Conservation (phyloP, 2,113 vertebrate species). For the Oophaga pumilio region DNA sequence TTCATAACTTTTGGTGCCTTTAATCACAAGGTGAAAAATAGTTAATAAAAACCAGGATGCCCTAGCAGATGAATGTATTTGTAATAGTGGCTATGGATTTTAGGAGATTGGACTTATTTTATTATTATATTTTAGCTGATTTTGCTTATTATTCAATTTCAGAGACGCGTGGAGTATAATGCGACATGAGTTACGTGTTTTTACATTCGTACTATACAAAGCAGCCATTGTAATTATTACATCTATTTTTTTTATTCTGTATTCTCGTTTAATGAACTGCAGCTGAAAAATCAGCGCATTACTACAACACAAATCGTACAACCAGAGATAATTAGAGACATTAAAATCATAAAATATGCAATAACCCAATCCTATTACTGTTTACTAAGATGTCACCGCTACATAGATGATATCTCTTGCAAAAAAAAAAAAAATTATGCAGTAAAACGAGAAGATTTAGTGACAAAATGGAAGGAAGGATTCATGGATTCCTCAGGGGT, state of each 20-base stretch:
- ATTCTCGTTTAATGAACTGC: constrained; percentile 28
- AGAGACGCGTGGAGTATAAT: not conserved
- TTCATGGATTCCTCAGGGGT: not conserved
- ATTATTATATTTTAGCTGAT: not conserved
- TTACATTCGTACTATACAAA: not conserved
- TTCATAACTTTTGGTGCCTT: not conserved
- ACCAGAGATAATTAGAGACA: constrained; percentile 46
- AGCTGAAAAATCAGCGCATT: constrained; percentile 15
- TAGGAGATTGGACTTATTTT: not conserved
- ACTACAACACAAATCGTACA: constrained; percentile 43
- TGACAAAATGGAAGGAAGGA: not conserved
- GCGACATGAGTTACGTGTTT: not conserved
- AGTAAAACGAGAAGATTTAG: not conserved
- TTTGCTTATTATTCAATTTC: not conserved
- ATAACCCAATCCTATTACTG: not conserved
- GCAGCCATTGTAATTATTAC: constrained; percentile 8
- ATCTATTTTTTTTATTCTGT: not conserved
- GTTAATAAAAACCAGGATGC: not conserved
- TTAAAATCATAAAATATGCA: constrained; percentile 32
- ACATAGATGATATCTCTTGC: not conserved
- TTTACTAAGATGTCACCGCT: not conserved
- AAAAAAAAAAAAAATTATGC: not conserved
- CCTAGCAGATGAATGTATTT: not conserved
- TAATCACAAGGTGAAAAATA: not conserved
- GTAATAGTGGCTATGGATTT: not conserved